Conservation (phyloP, 2,888 invertebrate genomes). For the Thera obeliscata region DNA sequence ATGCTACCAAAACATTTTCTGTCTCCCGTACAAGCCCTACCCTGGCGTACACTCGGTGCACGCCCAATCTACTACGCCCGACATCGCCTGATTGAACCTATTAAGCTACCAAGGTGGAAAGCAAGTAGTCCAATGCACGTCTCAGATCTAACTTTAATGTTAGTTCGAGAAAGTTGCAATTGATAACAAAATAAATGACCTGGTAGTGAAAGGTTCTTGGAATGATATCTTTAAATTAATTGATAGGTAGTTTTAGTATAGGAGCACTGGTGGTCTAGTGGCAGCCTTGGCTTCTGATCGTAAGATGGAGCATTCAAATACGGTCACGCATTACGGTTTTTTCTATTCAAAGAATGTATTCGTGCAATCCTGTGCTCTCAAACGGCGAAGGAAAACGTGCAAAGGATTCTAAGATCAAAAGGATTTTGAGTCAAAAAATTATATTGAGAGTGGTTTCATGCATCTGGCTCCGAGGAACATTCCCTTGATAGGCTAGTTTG, state of each 20-base stretch:
- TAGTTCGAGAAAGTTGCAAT: conserved; percentile 18
- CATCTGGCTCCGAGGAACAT: too few species aligned
- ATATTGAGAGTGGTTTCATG: too few species aligned
- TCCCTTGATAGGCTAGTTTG: too few species aligned
- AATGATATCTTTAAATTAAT: neutral
- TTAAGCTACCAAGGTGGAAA: conserved; percentile 49
- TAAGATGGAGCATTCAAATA: too few species aligned
- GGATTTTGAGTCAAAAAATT: too few species aligned
- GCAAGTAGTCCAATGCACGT: conserved; percentile 43
- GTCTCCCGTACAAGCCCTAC: conserved; percentile 35
- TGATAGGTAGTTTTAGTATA: neutral
- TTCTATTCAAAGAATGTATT: too few species aligned
- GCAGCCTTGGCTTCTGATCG: too few species aligned
- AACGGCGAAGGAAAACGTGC: too few species aligned
- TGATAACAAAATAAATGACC: neutral
- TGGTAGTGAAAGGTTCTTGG: neutral
- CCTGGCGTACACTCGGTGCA: conserved; percentile 43
- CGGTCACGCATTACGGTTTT: too few species aligned
- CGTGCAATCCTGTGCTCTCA: too few species aligned
- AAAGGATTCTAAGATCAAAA: too few species aligned
- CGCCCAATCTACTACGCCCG: conserved; percentile 41
- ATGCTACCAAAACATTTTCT: conserved; percentile 29
- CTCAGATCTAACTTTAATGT: neutral
- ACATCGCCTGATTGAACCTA: conserved; percentile 55
- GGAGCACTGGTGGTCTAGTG: too few species aligned